Base-by-base conservation (phyloP, 2,113 vertebrate species). In the Eurystomus gularis region DNA sequence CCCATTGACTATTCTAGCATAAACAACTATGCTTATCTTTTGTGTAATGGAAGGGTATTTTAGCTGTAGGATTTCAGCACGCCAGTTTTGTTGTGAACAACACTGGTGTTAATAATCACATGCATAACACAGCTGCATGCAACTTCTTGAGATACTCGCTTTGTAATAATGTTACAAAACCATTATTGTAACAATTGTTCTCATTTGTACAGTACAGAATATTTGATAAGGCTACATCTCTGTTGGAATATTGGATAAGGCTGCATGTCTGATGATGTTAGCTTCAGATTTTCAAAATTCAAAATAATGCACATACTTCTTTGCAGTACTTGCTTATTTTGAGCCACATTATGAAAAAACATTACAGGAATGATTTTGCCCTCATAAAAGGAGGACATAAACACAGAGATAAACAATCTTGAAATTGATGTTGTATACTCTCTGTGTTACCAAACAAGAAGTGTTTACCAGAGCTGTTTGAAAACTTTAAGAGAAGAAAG, bases 91-190 rank as follows among this genome's bases (percentile, higher is more conserved):
- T 18, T 29, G 23, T 44, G 51, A 84, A 49, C 48, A 55, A 44
- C 28, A 37, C 9, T 40, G 25, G 9, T 31, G 42, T 54, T 40
- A 81, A 71, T 46, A 70, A 75, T 48, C 42, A 70, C 17, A 35
- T 0, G 0, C 12, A 73, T 21, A 35, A 72, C 21, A 84, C 17
- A 31, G 9, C 11, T 76, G 21, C 33, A 82, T 1, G 2, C 12
- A 69, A 51, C 14, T 48, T 80, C 28, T 35, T 37, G 28, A 72
- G 26, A 33, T 39, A 48, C 1, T 77, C 0, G 2, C 29, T 58
- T 90, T 77, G n/a, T n/a, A n/a, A n/a, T n/a, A n/a, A n/a, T n/a
- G n/a, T n/a, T n/a, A 25, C 49, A 65, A 69, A 73, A 35, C 14
- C 7, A 19, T 31, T 76, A 51, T 51, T 69, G 24, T 54, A 26